Conservation (phyloP, 2,888 invertebrate species). For the Bhutanitis thaidina region DNA sequence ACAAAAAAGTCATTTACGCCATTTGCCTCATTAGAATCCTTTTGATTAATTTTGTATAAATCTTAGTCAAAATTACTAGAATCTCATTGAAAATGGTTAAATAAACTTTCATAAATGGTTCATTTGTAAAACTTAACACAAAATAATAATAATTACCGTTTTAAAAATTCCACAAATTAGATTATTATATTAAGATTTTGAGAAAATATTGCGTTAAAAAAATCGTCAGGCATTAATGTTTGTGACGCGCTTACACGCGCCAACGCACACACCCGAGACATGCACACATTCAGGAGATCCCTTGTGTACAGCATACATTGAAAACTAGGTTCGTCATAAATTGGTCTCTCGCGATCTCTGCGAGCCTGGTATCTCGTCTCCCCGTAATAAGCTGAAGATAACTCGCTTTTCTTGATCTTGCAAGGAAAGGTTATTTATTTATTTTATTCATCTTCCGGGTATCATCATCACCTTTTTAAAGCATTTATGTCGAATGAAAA, state of each 20-base stretch:
- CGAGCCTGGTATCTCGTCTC: constrained; percentile 69
- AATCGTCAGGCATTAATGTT: constrained; percentile 39
- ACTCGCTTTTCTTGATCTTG: constrained; percentile 72
- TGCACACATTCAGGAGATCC: constrained; percentile 35
- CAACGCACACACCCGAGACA: constrained; percentile 47
- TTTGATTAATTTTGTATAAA: neutral
- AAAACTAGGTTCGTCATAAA: constrained; percentile 63
- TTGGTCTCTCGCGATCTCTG: constrained; percentile 60
- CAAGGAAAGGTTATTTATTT: constrained; percentile 48
- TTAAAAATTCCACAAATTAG: too few species aligned
- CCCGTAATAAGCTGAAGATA: constrained; percentile 78
- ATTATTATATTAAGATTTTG: too few species aligned
- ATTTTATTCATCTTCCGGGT: constrained; percentile 30
- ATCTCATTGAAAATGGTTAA: too few species aligned
- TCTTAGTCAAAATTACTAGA: neutral
- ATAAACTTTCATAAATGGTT: too few species aligned
- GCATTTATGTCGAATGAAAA: too few species aligned
- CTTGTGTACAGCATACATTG: constrained; percentile 44
- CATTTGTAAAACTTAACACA: too few species aligned
- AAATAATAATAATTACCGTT: too few species aligned
- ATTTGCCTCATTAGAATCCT: constrained; percentile 18
- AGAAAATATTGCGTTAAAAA: constrained; percentile 37
- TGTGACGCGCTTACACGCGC: constrained; percentile 60
- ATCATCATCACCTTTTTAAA: neutral
- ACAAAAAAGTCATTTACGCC: constrained; percentile 68